Evolutionary conservation across 2,797 vertebrate species (phyloP).

Genomic region (Poeciliopsis paucimaculata): DNA sequence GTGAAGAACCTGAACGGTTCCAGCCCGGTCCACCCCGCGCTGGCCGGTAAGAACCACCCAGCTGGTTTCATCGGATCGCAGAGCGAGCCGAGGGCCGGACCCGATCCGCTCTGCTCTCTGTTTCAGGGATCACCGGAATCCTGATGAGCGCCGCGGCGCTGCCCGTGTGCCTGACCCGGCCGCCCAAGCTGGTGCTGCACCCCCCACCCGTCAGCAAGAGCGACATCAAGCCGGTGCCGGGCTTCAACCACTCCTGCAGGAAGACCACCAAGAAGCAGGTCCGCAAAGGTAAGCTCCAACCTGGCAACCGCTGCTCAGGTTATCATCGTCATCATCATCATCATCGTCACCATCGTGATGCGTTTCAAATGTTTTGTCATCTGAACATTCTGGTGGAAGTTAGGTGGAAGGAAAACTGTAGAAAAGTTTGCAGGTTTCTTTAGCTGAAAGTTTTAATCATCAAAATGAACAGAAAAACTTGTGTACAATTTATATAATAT

Average conservation of each 20-base stretch:
- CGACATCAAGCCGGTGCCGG: constrained; percentile 91
- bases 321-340: too few species aligned
- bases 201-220: constrained; percentile 93
- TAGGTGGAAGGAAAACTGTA: neutral
- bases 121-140: constrained; percentile 93
- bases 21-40: constrained; percentile 90
- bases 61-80: neutral
- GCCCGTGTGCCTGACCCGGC: constrained; percentile 94
- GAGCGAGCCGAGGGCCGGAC: neutral
- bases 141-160: constrained; percentile 94
- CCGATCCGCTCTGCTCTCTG: neutral
- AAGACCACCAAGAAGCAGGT: constrained; percentile 95
- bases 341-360: neutral
- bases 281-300: constrained; percentile 84
- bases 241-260: constrained; percentile 90
- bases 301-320: neutral
- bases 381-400: neutral
- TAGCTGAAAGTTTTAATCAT: neutral
- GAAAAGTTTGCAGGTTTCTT: neutral
- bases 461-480: neutral
- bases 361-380: neutral
- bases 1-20: constrained; percentile 95
- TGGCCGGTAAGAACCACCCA: constrained; percentile 85
- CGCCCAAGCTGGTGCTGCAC: constrained; percentile 90
- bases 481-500: neutral